Evolutionary conservation across 2,888 invertebrate species (phyloP).

Genomic region (Syrista parreyssii): DNA sequence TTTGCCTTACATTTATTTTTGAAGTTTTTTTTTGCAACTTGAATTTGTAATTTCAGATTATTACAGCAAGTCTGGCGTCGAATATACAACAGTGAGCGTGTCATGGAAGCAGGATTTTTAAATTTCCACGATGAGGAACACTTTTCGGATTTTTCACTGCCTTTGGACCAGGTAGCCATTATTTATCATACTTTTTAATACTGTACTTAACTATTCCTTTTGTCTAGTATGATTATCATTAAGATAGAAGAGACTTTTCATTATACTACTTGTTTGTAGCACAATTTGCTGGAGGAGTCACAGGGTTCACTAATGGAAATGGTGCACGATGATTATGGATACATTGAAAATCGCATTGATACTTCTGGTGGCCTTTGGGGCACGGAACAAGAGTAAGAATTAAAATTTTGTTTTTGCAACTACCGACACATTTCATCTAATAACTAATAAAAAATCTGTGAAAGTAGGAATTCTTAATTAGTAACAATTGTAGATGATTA

Average conservation of each 20-base stretch:
- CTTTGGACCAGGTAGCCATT: slow-evolving; percentile 52
- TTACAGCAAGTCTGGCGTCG: background rate
- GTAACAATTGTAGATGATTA: slow-evolving; percentile 1
- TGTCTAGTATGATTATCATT: background rate
- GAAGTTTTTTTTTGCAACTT: background rate
- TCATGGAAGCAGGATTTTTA: slow-evolving; percentile 68
- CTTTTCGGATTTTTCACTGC: slow-evolving; percentile 63
- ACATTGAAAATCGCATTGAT: slow-evolving; percentile 47
- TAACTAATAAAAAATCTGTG: slow-evolving; percentile 1
- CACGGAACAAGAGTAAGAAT: slow-evolving; percentile 63
- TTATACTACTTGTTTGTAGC: slow-evolving; percentile 24
- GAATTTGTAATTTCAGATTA: background rate
- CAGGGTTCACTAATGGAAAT: slow-evolving; percentile 49
- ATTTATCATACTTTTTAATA: background rate
- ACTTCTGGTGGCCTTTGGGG: slow-evolving; percentile 51
- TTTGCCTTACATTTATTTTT: background rate
- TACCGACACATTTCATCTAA: slow-evolving; percentile 8
- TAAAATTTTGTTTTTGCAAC: background rate
- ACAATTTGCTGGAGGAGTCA: slow-evolving; percentile 50
- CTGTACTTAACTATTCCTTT: background rate
- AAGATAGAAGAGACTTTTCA: background rate
- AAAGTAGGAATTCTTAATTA: slow-evolving; percentile 9
- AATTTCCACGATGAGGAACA: slow-evolving; percentile 68
- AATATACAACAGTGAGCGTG: slow-evolving; percentile 25
- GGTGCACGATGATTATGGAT: slow-evolving; percentile 52